Conservation (phyloP, 2,113 vertebrate species). For the Bungarus multicinctus region DNA sequence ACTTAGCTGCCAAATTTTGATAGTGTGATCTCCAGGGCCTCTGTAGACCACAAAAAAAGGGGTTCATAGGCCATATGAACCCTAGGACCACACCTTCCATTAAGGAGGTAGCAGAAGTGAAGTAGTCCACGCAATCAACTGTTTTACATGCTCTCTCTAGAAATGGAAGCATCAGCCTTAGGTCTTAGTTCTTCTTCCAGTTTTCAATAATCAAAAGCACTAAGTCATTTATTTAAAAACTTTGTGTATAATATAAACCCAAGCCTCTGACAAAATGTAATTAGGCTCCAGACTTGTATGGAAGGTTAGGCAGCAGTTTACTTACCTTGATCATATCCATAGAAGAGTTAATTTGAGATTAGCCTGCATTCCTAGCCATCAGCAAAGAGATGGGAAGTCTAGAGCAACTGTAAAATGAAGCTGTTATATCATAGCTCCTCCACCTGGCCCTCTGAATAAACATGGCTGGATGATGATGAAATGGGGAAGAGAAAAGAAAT, state of each 20-base stretch:
- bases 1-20: background rate
- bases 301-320: background rate
- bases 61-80: background rate
- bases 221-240: background rate
- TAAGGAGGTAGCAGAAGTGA: background rate
- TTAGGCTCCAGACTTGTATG: background rate
- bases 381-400: background rate
- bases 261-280: background rate
- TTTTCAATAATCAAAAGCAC: background rate
- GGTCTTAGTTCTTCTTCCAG: background rate
- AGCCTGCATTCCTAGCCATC: background rate
- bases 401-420: background rate
- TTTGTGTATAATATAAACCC: background rate
- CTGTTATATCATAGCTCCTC: background rate
- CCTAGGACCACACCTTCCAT: background rate
- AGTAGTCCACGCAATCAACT: background rate
- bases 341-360: background rate
- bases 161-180: background rate
- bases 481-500: background rate
- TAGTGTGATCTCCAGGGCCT: background rate
- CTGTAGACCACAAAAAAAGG: background rate
- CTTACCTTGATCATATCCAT: background rate
- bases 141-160: background rate
- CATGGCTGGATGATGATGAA: background rate
- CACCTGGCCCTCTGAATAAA: background rate